Percentiles rank a stretch among this genome's conserved stretches.
Evolutionary conservation across 1,140 invertebrate genomes (phyloP).

Genomic region (Epicauta chinensis): DNA sequence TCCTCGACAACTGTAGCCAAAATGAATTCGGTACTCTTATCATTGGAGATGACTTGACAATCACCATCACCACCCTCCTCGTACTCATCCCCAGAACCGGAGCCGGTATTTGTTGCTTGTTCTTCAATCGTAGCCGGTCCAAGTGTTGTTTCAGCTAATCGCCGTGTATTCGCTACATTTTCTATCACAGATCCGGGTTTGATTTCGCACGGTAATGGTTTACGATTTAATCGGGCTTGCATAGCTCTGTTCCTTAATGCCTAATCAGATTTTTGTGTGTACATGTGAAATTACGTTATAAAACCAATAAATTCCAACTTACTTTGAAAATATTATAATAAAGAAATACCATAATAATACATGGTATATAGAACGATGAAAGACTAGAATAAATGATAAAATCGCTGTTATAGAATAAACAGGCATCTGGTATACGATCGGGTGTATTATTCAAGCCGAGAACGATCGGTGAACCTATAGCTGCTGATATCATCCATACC

Average conservation of each 20-base stretch:
- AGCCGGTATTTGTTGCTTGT: constrained; percentile 80
- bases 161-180: constrained; percentile 74
- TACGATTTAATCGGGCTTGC: constrained; percentile 68
- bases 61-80: constrained; percentile 71
- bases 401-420: constrained; percentile 95
- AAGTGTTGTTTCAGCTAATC: constrained; percentile 74
- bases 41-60: constrained; percentile 80
- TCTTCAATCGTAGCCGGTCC: constrained; percentile 60
- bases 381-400: constrained; percentile 98
- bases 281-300: no score
- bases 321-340: constrained; percentile 98
- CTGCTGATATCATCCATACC: constrained; percentile 93
- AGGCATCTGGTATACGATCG: constrained; percentile 68
- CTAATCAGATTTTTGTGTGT: constrained; percentile 44
- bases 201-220: constrained; percentile 63
- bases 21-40: constrained; percentile 84
- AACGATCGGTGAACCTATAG: constrained; percentile 96
- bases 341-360: constrained; percentile 97
- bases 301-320: no score
- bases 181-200: constrained; percentile 81
- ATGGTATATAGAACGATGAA: constrained; percentile 98
- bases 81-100: constrained; percentile 81
- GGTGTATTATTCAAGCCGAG: constrained; percentile 90
- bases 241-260: constrained; percentile 76
- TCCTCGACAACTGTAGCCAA: constrained; percentile 77